A percentile compares a stretch with the other conserved stretches of the same genome.
Evolutionary conservation across 2,888 invertebrate genomes (phyloP).

Genomic region (Myopa tessellatipennis): DNA sequence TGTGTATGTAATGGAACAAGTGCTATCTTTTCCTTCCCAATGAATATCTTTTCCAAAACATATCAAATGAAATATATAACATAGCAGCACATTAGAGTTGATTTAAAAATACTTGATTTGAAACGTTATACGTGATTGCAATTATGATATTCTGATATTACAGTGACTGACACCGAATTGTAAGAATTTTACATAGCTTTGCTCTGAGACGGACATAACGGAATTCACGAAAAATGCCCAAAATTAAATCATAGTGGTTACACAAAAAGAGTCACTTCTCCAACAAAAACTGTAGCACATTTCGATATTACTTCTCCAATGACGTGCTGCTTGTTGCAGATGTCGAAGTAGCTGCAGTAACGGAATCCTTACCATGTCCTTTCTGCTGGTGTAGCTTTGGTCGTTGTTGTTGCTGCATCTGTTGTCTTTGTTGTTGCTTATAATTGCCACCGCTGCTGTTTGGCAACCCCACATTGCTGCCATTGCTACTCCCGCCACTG

Average conservation of each 20-base stretch:
- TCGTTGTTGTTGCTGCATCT: conserved; percentile 47
- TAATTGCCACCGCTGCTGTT: conserved; percentile 44
- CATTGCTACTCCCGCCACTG: conserved; percentile 53
- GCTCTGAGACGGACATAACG: background rate
- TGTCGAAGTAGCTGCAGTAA: conserved; percentile 33
- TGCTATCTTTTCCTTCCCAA: too few relatives aligned
- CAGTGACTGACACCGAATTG: too few relatives aligned
- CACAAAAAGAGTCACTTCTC: background rate
- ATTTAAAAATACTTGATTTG: too few relatives aligned
- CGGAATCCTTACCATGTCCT: conserved; percentile 47
- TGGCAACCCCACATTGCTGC: conserved; percentile 60
- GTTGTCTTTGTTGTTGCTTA: conserved; percentile 54
- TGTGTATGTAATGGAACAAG: too few relatives aligned
- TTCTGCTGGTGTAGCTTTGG: conserved; percentile 47
- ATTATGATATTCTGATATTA: too few relatives aligned
- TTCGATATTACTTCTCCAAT: conserved; percentile 53
- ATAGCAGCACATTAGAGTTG: too few relatives aligned
- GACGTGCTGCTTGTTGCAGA: conserved; percentile 42
- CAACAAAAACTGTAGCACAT: conserved; percentile 41
- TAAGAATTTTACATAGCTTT: too few relatives aligned
- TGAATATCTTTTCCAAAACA: too few relatives aligned
- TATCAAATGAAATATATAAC: too few relatives aligned
- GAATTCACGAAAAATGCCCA: background rate
- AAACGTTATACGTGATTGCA: too few relatives aligned
- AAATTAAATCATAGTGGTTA: background rate